A percentile compares a stretch with the other conserved stretches of the same genome.
Evolutionary conservation across 2,888 invertebrate genomes (phyloP).

Genomic region (Eupithecia centaureata): DNA sequence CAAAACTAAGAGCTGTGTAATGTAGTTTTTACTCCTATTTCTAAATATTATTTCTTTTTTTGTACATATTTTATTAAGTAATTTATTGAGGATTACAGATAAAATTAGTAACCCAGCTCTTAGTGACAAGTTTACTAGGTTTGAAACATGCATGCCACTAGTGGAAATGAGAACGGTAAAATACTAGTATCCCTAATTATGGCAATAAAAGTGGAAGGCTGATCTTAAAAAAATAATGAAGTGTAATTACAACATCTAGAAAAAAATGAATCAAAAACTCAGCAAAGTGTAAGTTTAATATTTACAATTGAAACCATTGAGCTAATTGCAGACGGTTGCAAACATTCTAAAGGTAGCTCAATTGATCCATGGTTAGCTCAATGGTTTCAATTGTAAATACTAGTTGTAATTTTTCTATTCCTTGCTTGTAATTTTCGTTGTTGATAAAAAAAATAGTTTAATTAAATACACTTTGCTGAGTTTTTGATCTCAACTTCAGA

Average conservation of each 20-base stretch:
- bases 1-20: slow-evolving; percentile 25
- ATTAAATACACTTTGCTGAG: not conserved
- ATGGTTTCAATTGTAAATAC: no score
- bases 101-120: slow-evolving; percentile 38
- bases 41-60: not conserved
- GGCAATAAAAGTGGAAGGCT: slow-evolving; percentile 10
- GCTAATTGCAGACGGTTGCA: no score
- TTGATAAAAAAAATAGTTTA: no score
- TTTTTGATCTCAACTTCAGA: not conserved
- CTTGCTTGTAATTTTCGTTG: no score
- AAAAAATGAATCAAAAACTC: not conserved
- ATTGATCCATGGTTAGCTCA: no score
- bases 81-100: not conserved
- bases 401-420: no score
- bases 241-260: slow-evolving; percentile 5
- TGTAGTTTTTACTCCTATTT: not conserved
- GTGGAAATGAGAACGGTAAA: slow-evolving; percentile 39
- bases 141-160: slow-evolving; percentile 61
- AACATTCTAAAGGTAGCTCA: no score
- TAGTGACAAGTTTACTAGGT: slow-evolving; percentile 47
- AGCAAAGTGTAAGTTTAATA: no score
- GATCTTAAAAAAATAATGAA: slow-evolving; percentile 6
- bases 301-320: no score
- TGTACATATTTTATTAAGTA: not conserved
- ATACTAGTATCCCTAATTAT: slow-evolving; percentile 4